Base-by-base conservation (phyloP, 2,888 invertebrate genomes). In the Gnatocerus cornutus region DNA sequence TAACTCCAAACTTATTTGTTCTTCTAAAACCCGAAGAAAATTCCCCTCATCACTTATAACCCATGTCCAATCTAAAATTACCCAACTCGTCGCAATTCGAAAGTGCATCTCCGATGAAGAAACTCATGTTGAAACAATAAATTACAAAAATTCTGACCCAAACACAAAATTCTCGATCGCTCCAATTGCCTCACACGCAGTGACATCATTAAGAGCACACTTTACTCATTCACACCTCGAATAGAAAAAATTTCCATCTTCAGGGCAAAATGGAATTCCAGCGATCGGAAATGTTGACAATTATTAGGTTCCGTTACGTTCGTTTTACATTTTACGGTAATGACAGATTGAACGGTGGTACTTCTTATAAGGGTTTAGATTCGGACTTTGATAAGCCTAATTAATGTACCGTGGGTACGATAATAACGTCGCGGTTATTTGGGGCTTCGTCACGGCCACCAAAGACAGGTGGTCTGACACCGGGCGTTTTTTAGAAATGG, bases 381-480 rank as follows among this genome's bases (percentile, higher is more conserved):
- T 71, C 65, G 67, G 69, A 64, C 58, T 45, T 73, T 69, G 77
- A 77, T 76, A 76, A 75, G 64, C 71, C 75, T 79, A 79, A 79
- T 79, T 79, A 78, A 78, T 76, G 77, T 73, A 72, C 69, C 75
- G 67, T 73, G 76, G 72, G 74, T 67, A 71, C 71, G 74, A 72
- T 75, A 75, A 75, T 74, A 74, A 73, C 71, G 72, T 72, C 69
- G 71, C 73, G 73, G 71, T 50, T 64, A 71, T 53, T 69, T 56
- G 72, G 70, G 63, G 74, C 72, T 71, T 70, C 74, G 76, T 77
- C 76, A 75, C 74, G 76, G 75, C 71, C 74, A 58, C 48, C 68
- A 61, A 43, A 71, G 76, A 75, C 77, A 77, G 77, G 77, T 77
- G 77, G 74, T 67, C 71, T 68, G 58, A 73, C 76, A 76, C 75